Percentiles rank a stretch among this genome's conserved stretches.
Conservation (phyloP, 2,113 vertebrate genomes). For the Callipepla californica region DNA sequence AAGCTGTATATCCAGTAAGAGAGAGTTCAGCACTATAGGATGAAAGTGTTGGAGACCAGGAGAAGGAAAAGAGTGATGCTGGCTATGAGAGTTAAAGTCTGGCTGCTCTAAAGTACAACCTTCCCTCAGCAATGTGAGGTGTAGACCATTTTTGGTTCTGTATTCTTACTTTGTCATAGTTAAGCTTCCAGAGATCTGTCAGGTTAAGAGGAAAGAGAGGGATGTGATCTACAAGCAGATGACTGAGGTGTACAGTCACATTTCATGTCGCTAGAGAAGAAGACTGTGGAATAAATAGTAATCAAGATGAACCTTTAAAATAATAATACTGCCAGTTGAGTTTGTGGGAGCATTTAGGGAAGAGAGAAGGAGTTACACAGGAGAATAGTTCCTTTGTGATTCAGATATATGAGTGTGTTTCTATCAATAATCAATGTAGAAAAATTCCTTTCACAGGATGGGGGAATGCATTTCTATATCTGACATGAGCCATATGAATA, state of each 20-base stretch:
- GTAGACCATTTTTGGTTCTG: neutral
- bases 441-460: neutral
- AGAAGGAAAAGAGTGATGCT: neutral
- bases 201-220: fast-evolving
- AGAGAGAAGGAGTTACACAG: neutral
- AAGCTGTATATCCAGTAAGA: neutral
- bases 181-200: neutral
- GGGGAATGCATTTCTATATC: neutral
- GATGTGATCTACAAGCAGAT: neutral
- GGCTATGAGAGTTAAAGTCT: neutral
- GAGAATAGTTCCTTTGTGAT: neutral
- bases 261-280: neutral
- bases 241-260: fast-evolving
- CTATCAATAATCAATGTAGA: neutral
- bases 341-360: fast-evolving
- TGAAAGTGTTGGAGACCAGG: neutral
- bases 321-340: neutral
- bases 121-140: neutral
- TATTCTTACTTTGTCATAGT: neutral
- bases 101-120: neutral
- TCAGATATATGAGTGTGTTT: fast-evolving
- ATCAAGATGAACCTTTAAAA: neutral
- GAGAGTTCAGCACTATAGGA: neutral
- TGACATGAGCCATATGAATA: neutral
- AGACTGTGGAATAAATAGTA: neutral